Conservation (phyloP, 2,113 vertebrate species). For the Phainopepla nitens region DNA sequence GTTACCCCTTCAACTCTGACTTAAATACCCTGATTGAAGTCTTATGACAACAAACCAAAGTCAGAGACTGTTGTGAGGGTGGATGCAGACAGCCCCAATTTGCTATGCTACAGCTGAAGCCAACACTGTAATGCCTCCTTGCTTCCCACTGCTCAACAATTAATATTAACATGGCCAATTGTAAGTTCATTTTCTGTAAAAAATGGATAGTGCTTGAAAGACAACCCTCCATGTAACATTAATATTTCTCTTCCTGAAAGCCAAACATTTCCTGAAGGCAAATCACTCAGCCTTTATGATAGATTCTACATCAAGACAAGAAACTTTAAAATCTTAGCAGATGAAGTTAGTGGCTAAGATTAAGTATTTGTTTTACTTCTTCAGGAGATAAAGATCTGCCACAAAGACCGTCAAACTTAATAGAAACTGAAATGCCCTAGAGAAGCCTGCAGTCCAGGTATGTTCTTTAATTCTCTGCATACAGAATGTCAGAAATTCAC, state of each 20-base stretch:
- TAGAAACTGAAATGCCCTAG: not conserved
- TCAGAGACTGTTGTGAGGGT: not conserved
- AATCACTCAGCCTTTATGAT: not conserved
- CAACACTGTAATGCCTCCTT: not conserved
- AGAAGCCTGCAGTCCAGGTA: not conserved
- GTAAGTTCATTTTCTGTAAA: not conserved
- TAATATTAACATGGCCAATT: not conserved
- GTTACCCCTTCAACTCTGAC: not conserved
- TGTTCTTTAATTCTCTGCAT: not conserved
- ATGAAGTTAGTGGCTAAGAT: not conserved
- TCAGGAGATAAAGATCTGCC: not conserved
- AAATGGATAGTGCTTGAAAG: not conserved
- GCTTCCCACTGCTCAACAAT: not conserved
- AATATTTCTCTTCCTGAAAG: not conserved
- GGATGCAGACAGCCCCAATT: not conserved
- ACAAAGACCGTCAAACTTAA: not conserved
- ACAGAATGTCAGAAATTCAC: constrained; percentile 30
- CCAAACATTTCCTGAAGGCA: not conserved
- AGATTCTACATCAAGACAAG: not conserved
- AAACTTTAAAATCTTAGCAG: not conserved
- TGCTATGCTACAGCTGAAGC: not conserved
- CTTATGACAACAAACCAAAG: not conserved
- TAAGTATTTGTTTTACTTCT: not conserved
- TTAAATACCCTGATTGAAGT: not conserved
- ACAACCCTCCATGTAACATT: not conserved